These are phyloP conservation scores for Enteromius anoplus DNA, from an alignment of 2,797 vertebrate genomes.

Conservation along the genomic window DNA sequence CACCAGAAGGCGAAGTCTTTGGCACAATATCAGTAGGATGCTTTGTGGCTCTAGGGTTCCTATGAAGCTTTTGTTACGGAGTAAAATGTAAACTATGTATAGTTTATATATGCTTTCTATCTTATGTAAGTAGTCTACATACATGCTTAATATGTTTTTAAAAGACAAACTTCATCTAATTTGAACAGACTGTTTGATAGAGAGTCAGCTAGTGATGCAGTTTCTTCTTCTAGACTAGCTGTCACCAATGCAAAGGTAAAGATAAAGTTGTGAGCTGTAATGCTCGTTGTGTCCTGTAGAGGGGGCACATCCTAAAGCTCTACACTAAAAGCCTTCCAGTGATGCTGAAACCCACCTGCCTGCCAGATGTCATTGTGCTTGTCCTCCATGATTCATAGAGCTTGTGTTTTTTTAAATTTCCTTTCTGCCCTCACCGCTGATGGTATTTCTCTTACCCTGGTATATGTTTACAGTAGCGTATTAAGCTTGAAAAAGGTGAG, in stretches of 20 bases:
- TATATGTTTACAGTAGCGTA: conserved; percentile 61
- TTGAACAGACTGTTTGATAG: conserved; percentile 17
- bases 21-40: conserved; percentile 23
- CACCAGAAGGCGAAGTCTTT: conserved; percentile 30
- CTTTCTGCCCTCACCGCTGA: conserved; percentile 52
- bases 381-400: conserved; percentile 68
- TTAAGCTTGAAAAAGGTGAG: conserved; percentile 55
- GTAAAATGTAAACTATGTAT: conserved; percentile 34
- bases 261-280: conserved; percentile 41
- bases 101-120: neutral
- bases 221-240: neutral
- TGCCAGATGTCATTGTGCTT: conserved; percentile 76
- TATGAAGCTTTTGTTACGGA: conserved; percentile 35
- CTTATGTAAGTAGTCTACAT: neutral
- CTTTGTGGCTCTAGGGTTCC: conserved; percentile 45
- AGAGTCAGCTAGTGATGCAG: neutral
- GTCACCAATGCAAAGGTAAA: neutral
- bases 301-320: conserved; percentile 67
- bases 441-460: conserved; percentile 51
- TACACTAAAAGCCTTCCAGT: conserved; percentile 60
- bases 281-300: conserved; percentile 64
- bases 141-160: conserved; percentile 11
- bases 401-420: conserved; percentile 40
- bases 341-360: conserved; percentile 74
- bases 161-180: neutral